Percentiles rank a stretch among this genome's conserved stretches.
These are phyloP conservation scores for Acanthosepion esculentum DNA, from an alignment of 2,888 invertebrate species.

Conservation along the genomic window DNA sequence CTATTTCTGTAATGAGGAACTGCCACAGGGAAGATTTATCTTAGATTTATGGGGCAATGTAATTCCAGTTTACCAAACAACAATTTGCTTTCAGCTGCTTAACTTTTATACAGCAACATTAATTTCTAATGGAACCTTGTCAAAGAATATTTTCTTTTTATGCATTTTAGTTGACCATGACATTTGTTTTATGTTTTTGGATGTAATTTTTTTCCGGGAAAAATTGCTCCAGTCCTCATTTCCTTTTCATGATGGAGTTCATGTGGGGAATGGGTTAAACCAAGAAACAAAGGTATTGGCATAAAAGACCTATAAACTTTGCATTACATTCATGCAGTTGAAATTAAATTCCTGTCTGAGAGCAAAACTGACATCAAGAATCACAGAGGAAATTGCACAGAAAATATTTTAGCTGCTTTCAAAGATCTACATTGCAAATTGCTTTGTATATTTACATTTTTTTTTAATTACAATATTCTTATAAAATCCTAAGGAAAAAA, in stretches of 20 bases:
- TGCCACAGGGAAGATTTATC: not conserved
- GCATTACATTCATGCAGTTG: not conserved
- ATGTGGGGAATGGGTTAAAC: not conserved
- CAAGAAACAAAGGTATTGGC: not conserved
- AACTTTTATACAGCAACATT: not conserved
- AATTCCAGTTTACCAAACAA: not conserved
- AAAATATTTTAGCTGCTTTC: not conserved
- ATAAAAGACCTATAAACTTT: not conserved
- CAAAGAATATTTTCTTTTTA: not conserved
- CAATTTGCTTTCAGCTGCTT: not conserved
- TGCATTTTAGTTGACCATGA: not conserved
- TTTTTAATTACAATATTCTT: no score
- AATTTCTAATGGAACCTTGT: not conserved
- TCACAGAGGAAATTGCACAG: not conserved
- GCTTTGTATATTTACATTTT: no score
- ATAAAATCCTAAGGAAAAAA: no score
- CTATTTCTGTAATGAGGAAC: not conserved
- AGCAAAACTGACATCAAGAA: not conserved
- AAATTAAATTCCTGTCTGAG: not conserved
- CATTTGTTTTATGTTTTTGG: not conserved
- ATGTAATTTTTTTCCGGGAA: not conserved
- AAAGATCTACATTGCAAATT: no score
- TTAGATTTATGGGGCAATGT: not conserved
- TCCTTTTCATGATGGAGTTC: not conserved
- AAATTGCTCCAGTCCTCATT: not conserved